A percentile compares a stretch with the other conserved stretches of the same genome.
Conservation (phyloP, 2,888 invertebrate species). For the Drosophila putrida region DNA sequence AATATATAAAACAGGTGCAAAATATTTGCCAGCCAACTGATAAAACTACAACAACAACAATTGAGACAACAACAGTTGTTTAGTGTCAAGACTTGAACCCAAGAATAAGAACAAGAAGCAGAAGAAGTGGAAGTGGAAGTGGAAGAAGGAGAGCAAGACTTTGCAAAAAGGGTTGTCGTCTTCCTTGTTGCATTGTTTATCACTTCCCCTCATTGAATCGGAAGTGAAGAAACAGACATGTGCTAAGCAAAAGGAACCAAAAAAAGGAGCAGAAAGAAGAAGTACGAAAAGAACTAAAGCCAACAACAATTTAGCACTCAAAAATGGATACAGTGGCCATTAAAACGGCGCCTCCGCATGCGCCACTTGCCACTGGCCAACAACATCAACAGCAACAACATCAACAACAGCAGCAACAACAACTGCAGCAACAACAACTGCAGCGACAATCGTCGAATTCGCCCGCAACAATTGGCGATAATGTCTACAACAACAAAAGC, state of each 20-base stretch:
- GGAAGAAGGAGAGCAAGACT: slow-evolving; percentile 28
- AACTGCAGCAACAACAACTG: slow-evolving; percentile 37
- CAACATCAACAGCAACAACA: slow-evolving; percentile 58
- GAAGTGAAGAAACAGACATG: slow-evolving; percentile 22
- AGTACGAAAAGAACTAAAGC: slow-evolving; percentile 1
- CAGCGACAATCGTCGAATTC: slow-evolving; percentile 53
- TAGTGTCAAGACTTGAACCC: slow-evolving; percentile 14
- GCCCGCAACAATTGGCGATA: slow-evolving; percentile 48
- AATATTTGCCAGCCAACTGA: slow-evolving; percentile 15
- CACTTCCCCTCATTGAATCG: neutral
- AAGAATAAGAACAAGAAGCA: slow-evolving; percentile 5
- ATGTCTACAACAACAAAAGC: slow-evolving; percentile 44
- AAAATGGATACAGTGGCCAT: slow-evolving; percentile 83
- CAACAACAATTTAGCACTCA: slow-evolving; percentile 17
- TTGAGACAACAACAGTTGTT: slow-evolving; percentile 25
- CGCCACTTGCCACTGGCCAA: slow-evolving; percentile 75
- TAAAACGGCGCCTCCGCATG: slow-evolving; percentile 83
- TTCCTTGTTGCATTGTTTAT: neutral
- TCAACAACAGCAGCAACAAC: slow-evolving; percentile 54
- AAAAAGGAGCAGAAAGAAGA: slow-evolving; percentile 11
- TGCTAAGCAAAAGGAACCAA: slow-evolving; percentile 33
- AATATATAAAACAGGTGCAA: slow-evolving; percentile 53
- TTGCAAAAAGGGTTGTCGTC: slow-evolving; percentile 43
- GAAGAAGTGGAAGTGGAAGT: slow-evolving; percentile 19
- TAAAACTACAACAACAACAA: slow-evolving; percentile 22